A percentile compares a stretch with the other conserved stretches of the same genome.
These are phyloP conservation scores for Erynnis tages DNA, from an alignment of 2,888 invertebrate species.

Conservation along the genomic window DNA sequence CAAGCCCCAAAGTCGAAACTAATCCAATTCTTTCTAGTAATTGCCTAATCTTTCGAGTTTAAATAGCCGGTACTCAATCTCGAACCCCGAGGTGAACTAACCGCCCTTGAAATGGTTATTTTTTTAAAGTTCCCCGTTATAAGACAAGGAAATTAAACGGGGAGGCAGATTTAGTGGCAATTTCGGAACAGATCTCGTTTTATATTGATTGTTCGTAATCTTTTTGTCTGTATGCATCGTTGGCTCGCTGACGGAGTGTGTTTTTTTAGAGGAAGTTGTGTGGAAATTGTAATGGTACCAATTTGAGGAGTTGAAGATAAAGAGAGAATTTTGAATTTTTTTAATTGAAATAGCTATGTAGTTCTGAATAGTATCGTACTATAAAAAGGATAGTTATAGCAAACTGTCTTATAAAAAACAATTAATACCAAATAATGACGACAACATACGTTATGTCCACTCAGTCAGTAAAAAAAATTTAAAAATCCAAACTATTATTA, in stretches of 20 bases:
- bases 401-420: too few relatives aligned
- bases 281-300: too few relatives aligned
- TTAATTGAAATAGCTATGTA: too few relatives aligned
- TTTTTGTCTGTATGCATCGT: slow-evolving; percentile 54
- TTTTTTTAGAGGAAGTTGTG: slow-evolving; percentile 8
- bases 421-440: too few relatives aligned
- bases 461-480: too few relatives aligned
- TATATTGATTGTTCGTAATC: slow-evolving; percentile 67
- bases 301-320: too few relatives aligned
- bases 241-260: slow-evolving; percentile 43
- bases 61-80: slow-evolving; percentile 59
- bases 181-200: slow-evolving; percentile 47
- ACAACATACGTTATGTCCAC: too few relatives aligned
- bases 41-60: slow-evolving; percentile 67
- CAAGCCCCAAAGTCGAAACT: slow-evolving; percentile 28
- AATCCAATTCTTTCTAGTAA: slow-evolving; percentile 62
- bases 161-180: slow-evolving; percentile 63
- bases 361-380: too few relatives aligned
- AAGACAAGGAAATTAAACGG: slow-evolving; percentile 49
- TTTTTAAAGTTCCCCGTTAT: slow-evolving; percentile 61
- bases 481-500: too few relatives aligned
- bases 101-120: slow-evolving; percentile 73
- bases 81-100: slow-evolving; percentile 56
- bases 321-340: too few relatives aligned
- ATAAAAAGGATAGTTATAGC: too few relatives aligned